These are phyloP conservation scores for Andrena dorsata DNA, from an alignment of 2,888 invertebrate genomes.

Conservation along the genomic window DNA sequence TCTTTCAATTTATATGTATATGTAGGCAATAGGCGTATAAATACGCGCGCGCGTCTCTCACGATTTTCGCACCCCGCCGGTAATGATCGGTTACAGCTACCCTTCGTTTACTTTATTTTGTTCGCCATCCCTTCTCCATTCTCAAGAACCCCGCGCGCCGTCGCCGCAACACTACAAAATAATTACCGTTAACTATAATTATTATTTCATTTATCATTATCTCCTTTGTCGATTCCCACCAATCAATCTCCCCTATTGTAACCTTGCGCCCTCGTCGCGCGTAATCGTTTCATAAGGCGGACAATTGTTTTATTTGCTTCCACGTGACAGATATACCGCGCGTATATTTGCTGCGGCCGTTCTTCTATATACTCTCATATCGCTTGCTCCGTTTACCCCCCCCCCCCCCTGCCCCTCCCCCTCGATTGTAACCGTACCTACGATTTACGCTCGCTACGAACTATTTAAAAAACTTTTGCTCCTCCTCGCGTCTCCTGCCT, in stretches of 20 bases:
- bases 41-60: conserved; percentile 45
- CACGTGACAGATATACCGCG: conserved; percentile 81
- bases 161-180: conserved; percentile 80
- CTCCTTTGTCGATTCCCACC: conserved; percentile 59
- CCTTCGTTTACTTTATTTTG: conserved; percentile 67
- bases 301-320: conserved; percentile 79
- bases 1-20: conserved; percentile 2
- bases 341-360: conserved; percentile 61
- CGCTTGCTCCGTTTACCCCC: conserved; percentile 53
- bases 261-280: conserved; percentile 58
- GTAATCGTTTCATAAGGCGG: conserved; percentile 82
- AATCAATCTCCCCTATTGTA: conserved; percentile 76
- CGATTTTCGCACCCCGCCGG: conserved; percentile 68
- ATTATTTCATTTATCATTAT: conserved; percentile 49
- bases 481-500: conserved; percentile 31
- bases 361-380: conserved; percentile 41
- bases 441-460: conserved; percentile 69
- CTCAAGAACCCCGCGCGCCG: conserved; percentile 69
- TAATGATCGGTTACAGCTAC: conserved; percentile 75
- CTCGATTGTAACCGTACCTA: conserved; percentile 56
- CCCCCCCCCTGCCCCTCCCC: conserved; percentile 41
- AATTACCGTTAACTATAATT: conserved; percentile 64
- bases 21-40: conserved; percentile 25
- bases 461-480: conserved; percentile 73
- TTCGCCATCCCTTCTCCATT: conserved; percentile 5